A percentile compares a stretch with the other conserved stretches of the same genome.
These are phyloP conservation scores for Paedocypris micromegethes DNA, from an alignment of 2,797 vertebrate species.

Conservation along the genomic window DNA sequence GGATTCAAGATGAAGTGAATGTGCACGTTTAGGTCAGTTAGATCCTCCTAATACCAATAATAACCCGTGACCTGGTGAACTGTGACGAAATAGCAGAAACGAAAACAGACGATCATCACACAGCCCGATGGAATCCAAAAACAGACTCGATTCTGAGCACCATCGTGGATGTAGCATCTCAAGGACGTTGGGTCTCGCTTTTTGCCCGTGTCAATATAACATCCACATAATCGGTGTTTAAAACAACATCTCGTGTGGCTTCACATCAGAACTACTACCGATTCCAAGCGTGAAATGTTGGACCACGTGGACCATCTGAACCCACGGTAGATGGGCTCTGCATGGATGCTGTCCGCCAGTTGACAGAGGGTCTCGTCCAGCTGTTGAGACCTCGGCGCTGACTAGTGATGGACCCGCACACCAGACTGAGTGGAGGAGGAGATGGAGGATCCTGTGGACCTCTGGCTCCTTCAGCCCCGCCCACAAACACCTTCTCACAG, in stretches of 20 bases:
- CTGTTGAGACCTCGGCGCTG: constrained; percentile 57
- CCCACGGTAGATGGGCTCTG: constrained; percentile 64
- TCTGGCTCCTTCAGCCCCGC: constrained; percentile 63
- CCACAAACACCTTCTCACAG: constrained; percentile 40
- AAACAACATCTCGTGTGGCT: too few relatives aligned
- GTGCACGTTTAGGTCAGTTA: constrained; percentile 2
- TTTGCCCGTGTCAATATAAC: not conserved
- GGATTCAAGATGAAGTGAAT: constrained; percentile 1
- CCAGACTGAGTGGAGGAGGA: constrained; percentile 56
- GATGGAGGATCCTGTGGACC: constrained; percentile 63
- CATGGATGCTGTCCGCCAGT: constrained; percentile 68
- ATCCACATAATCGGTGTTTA: constrained; percentile 46
- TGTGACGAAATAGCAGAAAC: not conserved
- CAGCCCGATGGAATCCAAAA: not conserved
- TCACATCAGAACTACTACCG: too few relatives aligned
- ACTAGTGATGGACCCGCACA: constrained; percentile 71
- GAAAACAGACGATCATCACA: not conserved
- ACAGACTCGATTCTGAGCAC: not conserved
- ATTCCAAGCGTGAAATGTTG: too few relatives aligned
- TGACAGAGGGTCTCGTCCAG: constrained; percentile 62
- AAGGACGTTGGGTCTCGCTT: constrained; percentile 8
- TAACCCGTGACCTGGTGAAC: too few relatives aligned
- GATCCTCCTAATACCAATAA: not conserved
- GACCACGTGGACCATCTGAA: constrained; percentile 50
- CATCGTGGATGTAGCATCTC: not conserved